Conservation (phyloP, 1,140 invertebrate species). For the Caenorhabditis brenneri region DNA sequence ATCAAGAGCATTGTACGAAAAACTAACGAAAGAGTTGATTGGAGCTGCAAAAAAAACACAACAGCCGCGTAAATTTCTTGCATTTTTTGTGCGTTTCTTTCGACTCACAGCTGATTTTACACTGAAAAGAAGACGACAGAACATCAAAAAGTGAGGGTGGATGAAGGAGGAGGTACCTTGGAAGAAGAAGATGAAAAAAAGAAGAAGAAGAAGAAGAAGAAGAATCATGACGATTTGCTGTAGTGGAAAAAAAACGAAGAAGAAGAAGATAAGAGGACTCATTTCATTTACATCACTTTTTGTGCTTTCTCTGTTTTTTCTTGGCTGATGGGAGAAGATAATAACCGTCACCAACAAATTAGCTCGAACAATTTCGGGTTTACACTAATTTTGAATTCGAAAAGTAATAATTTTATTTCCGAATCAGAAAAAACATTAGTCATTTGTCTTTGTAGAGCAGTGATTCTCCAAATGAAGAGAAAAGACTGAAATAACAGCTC, state of each 20-base stretch:
- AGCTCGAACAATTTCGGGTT: too few species aligned
- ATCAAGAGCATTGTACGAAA: slow-evolving; percentile 25
- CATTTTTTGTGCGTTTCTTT: slow-evolving; percentile 4
- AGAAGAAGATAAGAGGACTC: not conserved
- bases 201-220: not conserved
- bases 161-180: not conserved
- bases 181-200: not conserved
- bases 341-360: too few species aligned
- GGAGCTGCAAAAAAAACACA: not conserved
- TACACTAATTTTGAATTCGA: too few species aligned
- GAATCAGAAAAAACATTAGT: too few species aligned
- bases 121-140: not conserved
- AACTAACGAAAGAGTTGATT: not conserved
- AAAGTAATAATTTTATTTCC: too few species aligned
- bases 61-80: slow-evolving; percentile 38
- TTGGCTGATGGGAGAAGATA: not conserved
- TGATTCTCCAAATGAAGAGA: too few species aligned
- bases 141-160: slow-evolving; percentile 41
- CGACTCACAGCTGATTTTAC: slow-evolving; percentile 34
- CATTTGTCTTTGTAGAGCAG: too few species aligned
- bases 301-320: not conserved
- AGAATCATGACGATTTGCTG: not conserved
- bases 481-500: too few species aligned
- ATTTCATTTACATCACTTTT: slow-evolving; percentile 24
- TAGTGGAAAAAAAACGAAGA: not conserved